Conservation (phyloP, 2,888 invertebrate species). For the Microctonus hyperodae region DNA sequence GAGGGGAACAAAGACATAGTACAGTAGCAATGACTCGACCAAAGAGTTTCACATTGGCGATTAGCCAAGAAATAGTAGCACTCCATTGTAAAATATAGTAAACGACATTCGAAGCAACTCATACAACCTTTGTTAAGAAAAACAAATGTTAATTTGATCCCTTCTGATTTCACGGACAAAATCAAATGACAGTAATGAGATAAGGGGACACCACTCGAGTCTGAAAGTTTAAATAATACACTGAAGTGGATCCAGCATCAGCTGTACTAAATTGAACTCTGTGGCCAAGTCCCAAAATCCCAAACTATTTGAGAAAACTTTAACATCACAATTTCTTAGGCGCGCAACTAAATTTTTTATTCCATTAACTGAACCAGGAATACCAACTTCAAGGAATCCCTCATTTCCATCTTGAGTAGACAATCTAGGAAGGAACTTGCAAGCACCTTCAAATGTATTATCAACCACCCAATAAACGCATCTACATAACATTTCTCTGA, state of each 20-base stretch:
- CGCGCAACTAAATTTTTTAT: constrained; percentile 26
- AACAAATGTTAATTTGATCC: neutral
- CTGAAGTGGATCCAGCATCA: neutral
- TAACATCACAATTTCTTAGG: constrained; percentile 11
- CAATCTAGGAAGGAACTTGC: constrained; percentile 26
- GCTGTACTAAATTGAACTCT: neutral
- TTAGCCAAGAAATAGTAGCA: constrained; percentile 36
- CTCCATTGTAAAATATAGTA: constrained; percentile 32
- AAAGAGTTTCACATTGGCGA: constrained; percentile 34
- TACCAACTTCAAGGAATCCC: too few species aligned
- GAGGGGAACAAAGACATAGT: neutral
- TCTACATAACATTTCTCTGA: neutral
- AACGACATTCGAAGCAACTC: neutral
- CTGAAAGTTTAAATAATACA: neutral
- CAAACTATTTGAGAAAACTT: constrained; percentile 16
- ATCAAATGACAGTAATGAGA: neutral
- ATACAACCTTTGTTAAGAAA: neutral
- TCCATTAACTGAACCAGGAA: constrained; percentile 6
- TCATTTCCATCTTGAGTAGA: constrained; percentile 32
- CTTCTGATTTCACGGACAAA: neutral
- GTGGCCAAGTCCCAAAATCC: neutral
- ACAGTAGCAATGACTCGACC: neutral
- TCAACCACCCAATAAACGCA: neutral
- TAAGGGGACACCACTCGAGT: neutral
- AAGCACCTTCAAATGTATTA: neutral